Evolutionary conservation across 2,888 invertebrate species (phyloP), one percentile per base, ranked within the genome.

Genomic region (Bimastos eiseni): DNA sequence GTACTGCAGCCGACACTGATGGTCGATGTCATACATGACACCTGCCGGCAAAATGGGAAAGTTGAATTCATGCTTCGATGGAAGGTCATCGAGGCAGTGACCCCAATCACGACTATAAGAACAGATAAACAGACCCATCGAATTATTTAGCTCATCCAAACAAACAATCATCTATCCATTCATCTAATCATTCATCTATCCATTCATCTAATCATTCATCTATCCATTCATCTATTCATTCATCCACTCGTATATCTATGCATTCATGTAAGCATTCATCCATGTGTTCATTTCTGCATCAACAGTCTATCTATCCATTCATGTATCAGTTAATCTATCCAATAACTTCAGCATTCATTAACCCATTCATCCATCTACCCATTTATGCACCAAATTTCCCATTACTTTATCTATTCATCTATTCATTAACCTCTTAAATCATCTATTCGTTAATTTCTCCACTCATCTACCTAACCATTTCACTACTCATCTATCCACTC

Each of bases 11-110:
- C 97, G 96, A 94, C 98, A 98, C 94, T 98, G 98, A 90, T 97
- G 96, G 91, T 97, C 96, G 0, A 97, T 97, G 94, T 97, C 97
- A 95, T 98, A 98, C 96, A 97, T 97, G 89, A 97, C 97, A 34
- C 98, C 98, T 19, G 97, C 97, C 90, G 97, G 97, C 92, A 97
- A 96, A 93, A 97, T 97, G 0, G 98, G 97, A 94, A 97, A 97
- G 88, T 96, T 96, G 94, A 97, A 97, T 93, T 97, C 96, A 83
- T 96, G 96, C 88, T 96, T 94, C 30, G 96, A 95, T 0, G 98
- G 98, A 93, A 96, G 96, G 94, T 98, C 97, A 93, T 97, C 97
- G 92, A 98, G 96, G 94, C 98, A 98, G 92, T 97, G 97, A 13
- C 98, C 98, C 94, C 97, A 96, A 88, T 98, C 97, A 93, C 97